Evolutionary conservation across 2,888 invertebrate genomes (phyloP), one percentile per base, ranked within the genome.

Genomic region (Serripes groenlandicus): DNA sequence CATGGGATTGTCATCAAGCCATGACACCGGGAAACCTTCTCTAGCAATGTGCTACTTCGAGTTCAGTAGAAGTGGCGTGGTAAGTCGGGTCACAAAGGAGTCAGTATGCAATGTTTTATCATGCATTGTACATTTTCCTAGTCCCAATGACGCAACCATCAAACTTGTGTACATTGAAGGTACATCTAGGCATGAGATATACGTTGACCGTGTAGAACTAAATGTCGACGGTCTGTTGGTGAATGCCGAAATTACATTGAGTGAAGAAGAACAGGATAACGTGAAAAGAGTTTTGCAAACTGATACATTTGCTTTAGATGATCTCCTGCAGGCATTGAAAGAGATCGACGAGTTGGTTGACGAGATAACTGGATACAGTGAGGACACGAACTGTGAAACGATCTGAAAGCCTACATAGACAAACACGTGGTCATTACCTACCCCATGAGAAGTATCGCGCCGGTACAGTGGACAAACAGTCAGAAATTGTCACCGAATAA

Each of bases 41-140:
- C 9, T 35, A 18, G 71, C 54, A 49, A 58, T 58, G 35, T 68
- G 58, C n/a, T 23, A 34, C 34, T 71, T 58, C 52, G 58, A 56
- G n/a, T 15, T 52, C 52, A 7, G 0, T 34, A 35, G n/a, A 5
- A 32, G 34, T 21, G 28, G 7, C 7, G 5, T 28, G 26, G 3
- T 21, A 34, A 15, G 4, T 18, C 2, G 7, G 18, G 2, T 1
- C 49, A 49, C 49, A 15, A 15, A 21, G 3, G 21, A 2, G 21
- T 21, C 7, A 2, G 7, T 21, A 49, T 15, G 49, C 7, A 49
- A 15, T 21, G 49, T 49, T 21, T 21, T 49, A 3, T 49, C 49
- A 49, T 15, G 18, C 21, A 21, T 49, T 21, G 49, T 49, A 5
- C 21, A 49, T 49, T 21, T 49, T 49, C 49, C 49, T 21, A 21